Evolutionary conservation across 2,888 invertebrate genomes (phyloP).

Genomic region (Andrena chrysosceles): DNA sequence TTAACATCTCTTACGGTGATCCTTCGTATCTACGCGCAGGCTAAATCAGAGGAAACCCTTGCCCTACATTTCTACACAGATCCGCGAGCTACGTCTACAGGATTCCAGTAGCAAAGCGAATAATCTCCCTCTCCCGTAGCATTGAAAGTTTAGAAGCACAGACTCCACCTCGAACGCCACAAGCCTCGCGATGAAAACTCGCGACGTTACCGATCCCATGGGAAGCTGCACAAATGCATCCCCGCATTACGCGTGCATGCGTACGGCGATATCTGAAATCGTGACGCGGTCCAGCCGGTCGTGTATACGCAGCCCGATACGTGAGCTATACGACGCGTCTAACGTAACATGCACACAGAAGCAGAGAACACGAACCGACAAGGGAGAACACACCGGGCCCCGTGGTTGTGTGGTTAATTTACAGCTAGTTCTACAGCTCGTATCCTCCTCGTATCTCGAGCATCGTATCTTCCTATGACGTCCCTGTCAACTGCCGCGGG

Average conservation of each 20-base stretch:
- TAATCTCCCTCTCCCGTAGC: no score
- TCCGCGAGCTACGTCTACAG: no score
- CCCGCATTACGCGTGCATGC: constrained; percentile 8
- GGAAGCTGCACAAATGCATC: constrained; percentile 5
- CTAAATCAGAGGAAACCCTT: not conserved
- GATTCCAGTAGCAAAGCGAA: no score
- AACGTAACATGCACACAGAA: constrained; percentile 53
- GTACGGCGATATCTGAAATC: constrained; percentile 52
- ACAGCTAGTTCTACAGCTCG: constrained; percentile 76
- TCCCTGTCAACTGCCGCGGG: constrained; percentile 66
- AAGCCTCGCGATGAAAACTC: not conserved
- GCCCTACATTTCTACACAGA: not conserved
- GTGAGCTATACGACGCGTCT: constrained; percentile 44
- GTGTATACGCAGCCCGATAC: constrained; percentile 54
- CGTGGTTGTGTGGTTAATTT: constrained; percentile 79
- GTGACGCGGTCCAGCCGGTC: constrained; percentile 44
- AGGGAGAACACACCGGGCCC: constrained; percentile 43
- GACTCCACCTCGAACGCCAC: not conserved
- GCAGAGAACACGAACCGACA: constrained; percentile 57
- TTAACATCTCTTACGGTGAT: constrained; percentile 10
- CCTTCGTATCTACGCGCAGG: not conserved
- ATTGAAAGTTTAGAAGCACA: no score
- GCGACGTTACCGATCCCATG: not conserved
- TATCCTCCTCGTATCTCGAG: constrained; percentile 61
- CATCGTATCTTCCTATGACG: constrained; percentile 58